Percentiles rank a stretch among this genome's conserved stretches.
These are phyloP conservation scores for Corticium candelabrum DNA, from an alignment of 37 sponge, comb jelly and placozoan genomes.

Conservation along the genomic window DNA sequence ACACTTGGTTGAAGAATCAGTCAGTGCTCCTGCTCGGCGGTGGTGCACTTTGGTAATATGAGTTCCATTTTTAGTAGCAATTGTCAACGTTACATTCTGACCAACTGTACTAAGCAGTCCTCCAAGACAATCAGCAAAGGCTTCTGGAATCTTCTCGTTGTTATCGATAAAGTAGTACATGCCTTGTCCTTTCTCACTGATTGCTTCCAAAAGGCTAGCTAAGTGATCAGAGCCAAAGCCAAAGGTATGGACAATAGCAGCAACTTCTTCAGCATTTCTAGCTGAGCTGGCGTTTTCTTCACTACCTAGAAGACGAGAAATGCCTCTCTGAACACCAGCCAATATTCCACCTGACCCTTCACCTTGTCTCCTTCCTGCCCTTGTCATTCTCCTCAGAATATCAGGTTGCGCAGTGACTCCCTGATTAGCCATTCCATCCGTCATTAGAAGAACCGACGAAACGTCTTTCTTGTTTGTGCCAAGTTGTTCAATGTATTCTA, in stretches of 20 bases:
- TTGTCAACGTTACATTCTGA: conserved; percentile 14
- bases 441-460: conserved; percentile 76
- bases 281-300: too few relatives aligned
- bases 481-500: conserved; percentile 48
- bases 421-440: conserved; percentile 76
- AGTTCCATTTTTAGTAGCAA: conserved; percentile 9
- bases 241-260: conserved; percentile 84
- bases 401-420: conserved; percentile 39
- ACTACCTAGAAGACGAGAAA: too few relatives aligned
- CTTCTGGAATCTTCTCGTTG: conserved; percentile 65
- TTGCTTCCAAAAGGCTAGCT: conserved; percentile 58
- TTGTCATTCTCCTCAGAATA: conserved; percentile 18
- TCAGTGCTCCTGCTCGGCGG: not conserved
- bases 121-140: conserved; percentile 24
- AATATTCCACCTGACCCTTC: not conserved
- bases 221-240: conserved; percentile 83
- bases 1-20: not conserved
- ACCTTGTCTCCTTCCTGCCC: not conserved
- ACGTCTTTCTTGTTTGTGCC: conserved; percentile 35
- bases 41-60: not conserved
- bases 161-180: conserved; percentile 83
- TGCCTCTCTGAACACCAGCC: not conserved
- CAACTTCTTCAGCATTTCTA: conserved; percentile 22
- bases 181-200: conserved; percentile 68
- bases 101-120: conserved; percentile 22